Percentiles rank a stretch among this genome's conserved stretches.
These are phyloP conservation scores for Dynastes maya DNA, from an alignment of 2,888 invertebrate species.

Conservation along the genomic window DNA sequence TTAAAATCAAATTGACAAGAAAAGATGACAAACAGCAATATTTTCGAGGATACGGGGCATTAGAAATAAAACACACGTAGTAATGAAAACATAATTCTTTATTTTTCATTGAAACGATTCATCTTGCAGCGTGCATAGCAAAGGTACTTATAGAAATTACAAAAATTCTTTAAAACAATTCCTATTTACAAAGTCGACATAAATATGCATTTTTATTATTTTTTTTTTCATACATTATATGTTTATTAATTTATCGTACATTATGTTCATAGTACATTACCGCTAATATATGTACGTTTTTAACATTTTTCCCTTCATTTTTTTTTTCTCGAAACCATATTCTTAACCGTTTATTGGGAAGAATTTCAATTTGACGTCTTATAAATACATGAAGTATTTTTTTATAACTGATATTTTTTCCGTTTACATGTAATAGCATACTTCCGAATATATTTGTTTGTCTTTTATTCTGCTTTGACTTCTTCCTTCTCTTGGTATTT, in stretches of 20 bases:
- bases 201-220: slow-evolving; percentile 31
- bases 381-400: too few species aligned
- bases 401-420: too few species aligned
- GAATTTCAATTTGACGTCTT: background rate
- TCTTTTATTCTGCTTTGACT: background rate
- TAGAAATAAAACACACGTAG: slow-evolving; percentile 18
- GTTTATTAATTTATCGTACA: slow-evolving; percentile 1
- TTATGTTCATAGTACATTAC: background rate
- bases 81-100: slow-evolving; percentile 39
- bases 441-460: too few species aligned
- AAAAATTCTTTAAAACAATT: slow-evolving; percentile 53
- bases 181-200: slow-evolving; percentile 46
- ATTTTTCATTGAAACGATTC: slow-evolving; percentile 49
- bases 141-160: slow-evolving; percentile 58
- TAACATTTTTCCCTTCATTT: background rate
- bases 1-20: too few species aligned
- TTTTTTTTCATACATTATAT: background rate
- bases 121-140: slow-evolving; percentile 59
- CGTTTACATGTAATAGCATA: too few species aligned
- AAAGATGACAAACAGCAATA: too few species aligned
- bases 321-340: background rate
- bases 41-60: too few species aligned
- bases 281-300: slow-evolving; percentile 7
- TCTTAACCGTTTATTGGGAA: background rate
- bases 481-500: slow-evolving; percentile 6